Percentiles rank a stretch among this genome's conserved stretches.
Conservation (phyloP, 2,797 vertebrate species). For the Fundulus diaphanus region DNA sequence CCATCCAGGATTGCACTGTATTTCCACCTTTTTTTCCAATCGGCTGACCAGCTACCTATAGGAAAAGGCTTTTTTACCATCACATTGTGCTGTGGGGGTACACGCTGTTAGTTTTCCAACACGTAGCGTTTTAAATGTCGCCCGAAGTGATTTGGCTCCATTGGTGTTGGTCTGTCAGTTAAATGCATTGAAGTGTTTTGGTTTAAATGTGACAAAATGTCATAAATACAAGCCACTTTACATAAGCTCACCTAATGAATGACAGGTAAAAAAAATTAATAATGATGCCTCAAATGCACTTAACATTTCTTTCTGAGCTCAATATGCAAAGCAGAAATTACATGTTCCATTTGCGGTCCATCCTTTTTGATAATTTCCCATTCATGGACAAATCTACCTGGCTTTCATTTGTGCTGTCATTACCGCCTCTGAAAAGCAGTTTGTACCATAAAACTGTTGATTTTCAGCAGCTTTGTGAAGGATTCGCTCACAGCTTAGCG, state of each 20-base stretch:
- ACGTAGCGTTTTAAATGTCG: background rate
- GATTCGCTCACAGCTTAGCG: constrained; percentile 55
- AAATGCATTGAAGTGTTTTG: background rate
- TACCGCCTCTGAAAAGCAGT: constrained; percentile 10
- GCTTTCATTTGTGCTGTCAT: constrained; percentile 31
- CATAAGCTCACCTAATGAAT: background rate
- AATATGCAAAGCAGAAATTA: constrained; percentile 14
- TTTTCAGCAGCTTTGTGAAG: constrained; percentile 54
- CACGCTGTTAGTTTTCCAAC: background rate
- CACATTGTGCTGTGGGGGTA: background rate
- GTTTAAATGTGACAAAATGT: background rate
- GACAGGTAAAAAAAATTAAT: background rate
- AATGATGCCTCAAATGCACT: background rate
- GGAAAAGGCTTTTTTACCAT: background rate
- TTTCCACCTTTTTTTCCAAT: background rate
- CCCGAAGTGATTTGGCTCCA: background rate
- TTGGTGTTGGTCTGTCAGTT: too few species aligned
- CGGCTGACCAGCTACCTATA: too few species aligned
- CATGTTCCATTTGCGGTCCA: background rate
- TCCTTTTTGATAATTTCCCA: constrained; percentile 17
- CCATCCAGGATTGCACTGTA: background rate
- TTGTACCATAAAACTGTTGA: constrained; percentile 36
- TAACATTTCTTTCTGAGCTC: constrained; percentile 9
- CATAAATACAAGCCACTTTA: background rate
- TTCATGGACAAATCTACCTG: constrained; percentile 21